These are phyloP conservation scores for Tortrix viridana DNA, from an alignment of 2,888 invertebrate genomes.

Conservation along the genomic window DNA sequence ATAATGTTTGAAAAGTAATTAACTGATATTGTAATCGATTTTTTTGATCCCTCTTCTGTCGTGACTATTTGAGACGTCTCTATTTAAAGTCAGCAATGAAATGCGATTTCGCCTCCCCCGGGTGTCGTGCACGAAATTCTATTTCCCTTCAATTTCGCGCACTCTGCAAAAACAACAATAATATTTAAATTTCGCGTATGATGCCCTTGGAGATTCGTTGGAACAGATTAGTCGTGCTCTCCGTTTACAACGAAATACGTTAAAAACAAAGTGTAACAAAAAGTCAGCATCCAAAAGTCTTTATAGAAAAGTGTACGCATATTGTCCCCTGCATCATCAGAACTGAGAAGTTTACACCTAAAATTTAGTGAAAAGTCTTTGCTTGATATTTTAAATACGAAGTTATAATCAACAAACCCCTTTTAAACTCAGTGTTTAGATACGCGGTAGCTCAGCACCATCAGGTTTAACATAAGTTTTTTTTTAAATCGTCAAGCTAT, in stretches of 20 bases:
- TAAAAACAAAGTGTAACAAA: too few species aligned
- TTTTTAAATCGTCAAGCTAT: too few species aligned
- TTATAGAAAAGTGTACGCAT: too few species aligned
- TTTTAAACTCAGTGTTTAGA: too few species aligned
- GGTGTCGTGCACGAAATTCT: conserved; percentile 74
- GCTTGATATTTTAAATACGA: too few species aligned
- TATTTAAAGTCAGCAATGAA: conserved; percentile 61
- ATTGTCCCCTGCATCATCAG: too few species aligned
- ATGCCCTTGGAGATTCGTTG: conserved; percentile 41
- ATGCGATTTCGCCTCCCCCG: conserved; percentile 61
- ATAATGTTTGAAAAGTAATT: conserved; percentile 71
- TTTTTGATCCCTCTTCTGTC: conserved; percentile 48
- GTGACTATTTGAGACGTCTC: conserved; percentile 47
- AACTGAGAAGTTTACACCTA: too few species aligned
- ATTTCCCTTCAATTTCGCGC: conserved; percentile 81
- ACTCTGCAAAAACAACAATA: conserved; percentile 81
- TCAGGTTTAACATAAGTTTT: too few species aligned
- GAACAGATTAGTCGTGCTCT: conserved; percentile 23
- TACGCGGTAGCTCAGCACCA: too few species aligned
- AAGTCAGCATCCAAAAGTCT: too few species aligned
- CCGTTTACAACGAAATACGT: neutral
- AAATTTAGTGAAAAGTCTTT: too few species aligned
- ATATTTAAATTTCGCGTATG: conserved; percentile 78
- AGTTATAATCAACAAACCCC: too few species aligned
- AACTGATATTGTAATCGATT: conserved; percentile 69